Percentiles rank a stretch among this genome's conserved stretches.
These are phyloP conservation scores for Anorthoa munda DNA, from an alignment of 2,888 invertebrate genomes.

Conservation along the genomic window DNA sequence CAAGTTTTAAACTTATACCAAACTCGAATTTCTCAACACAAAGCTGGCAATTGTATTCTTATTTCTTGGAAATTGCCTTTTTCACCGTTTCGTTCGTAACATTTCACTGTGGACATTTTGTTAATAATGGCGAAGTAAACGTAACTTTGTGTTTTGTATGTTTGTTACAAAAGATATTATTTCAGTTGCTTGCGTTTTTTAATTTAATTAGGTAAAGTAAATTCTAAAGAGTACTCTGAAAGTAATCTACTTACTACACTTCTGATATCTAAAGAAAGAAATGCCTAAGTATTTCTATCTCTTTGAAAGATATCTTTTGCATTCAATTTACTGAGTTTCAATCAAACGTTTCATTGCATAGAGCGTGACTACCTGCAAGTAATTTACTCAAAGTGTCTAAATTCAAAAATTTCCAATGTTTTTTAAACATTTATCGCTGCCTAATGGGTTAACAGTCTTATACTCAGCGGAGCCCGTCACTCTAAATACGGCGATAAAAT, in stretches of 20 bases:
- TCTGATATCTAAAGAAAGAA: not conserved
- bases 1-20: constrained; percentile 74
- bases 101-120: constrained; percentile 47
- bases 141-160: constrained; percentile 7
- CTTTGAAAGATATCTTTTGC: constrained; percentile 1
- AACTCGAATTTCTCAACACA: constrained; percentile 78
- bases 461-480: constrained; percentile 28
- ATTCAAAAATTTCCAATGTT: constrained; percentile 15
- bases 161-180: not conserved
- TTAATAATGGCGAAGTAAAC: constrained; percentile 37
- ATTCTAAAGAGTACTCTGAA: not conserved
- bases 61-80: constrained; percentile 74
- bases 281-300: not conserved
- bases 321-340: not conserved
- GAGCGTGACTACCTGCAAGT: not conserved
- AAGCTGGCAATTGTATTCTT: constrained; percentile 68
- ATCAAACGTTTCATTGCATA: not conserved
- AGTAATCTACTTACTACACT: not conserved
- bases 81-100: constrained; percentile 69
- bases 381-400: not conserved
- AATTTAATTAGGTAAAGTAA: not conserved
- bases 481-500: constrained; percentile 38
- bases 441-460: constrained; percentile 8
- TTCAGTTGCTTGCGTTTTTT: not conserved
- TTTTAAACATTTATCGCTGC: constrained; percentile 3